Conservation (phyloP, 2,888 invertebrate species). For the Cecidostiba fungosa region DNA sequence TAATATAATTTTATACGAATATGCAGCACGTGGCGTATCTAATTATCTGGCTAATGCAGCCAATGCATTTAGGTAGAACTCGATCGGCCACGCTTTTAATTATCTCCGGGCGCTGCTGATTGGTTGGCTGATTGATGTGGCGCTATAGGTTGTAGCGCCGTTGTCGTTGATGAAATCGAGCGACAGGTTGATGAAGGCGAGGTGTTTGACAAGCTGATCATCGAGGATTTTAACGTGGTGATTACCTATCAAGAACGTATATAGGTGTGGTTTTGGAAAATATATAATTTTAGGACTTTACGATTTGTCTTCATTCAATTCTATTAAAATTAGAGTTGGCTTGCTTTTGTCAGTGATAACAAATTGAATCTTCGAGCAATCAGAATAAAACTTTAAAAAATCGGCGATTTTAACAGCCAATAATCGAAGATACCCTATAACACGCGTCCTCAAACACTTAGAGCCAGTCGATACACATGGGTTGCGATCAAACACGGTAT, state of each 20-base stretch:
- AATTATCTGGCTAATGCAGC: background rate
- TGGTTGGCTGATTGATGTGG: slow-evolving; percentile 31
- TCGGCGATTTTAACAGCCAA: slow-evolving; percentile 34
- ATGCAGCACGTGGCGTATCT: too few species aligned
- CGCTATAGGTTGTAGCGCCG: background rate
- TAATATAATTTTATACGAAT: too few species aligned
- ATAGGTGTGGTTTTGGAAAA: background rate
- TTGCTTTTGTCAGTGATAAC: too few species aligned
- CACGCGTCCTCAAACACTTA: background rate
- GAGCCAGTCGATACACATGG: background rate
- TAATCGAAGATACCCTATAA: background rate
- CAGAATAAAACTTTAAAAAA: background rate
- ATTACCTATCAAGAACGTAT: background rate
- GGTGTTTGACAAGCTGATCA: background rate
- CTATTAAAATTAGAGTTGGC: too few species aligned
- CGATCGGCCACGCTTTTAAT: slow-evolving; percentile 35
- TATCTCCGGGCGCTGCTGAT: slow-evolving; percentile 9
- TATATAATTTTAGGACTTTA: too few species aligned
- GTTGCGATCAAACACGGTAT: slow-evolving; percentile 31
- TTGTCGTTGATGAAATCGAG: background rate
- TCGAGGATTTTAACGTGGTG: background rate
- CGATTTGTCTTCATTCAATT: too few species aligned
- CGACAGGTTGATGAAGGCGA: slow-evolving; percentile 1
- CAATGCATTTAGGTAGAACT: background rate
- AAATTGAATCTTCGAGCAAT: too few species aligned